Evolutionary conservation across 2,888 invertebrate genomes (phyloP), one percentile per base, ranked within the genome.

Genomic region (Synanthedon tipuliformis): DNA sequence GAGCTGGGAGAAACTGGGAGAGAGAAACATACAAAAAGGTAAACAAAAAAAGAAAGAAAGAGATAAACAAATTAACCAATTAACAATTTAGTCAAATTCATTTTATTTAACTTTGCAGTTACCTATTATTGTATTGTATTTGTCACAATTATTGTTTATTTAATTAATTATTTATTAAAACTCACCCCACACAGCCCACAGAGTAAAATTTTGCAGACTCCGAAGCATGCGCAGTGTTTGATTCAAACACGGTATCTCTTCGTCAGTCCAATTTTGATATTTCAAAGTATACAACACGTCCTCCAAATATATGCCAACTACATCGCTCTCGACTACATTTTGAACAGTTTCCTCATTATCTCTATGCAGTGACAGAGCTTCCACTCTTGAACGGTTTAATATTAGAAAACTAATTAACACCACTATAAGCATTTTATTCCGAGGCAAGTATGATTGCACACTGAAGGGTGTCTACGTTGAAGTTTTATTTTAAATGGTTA

Each of bases 131-230:
- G 18, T 23, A 23, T 23, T 23, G 18, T 23, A 23, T 23, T 23
- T 23, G 23, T 23, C 4, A 4, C 23, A 23, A 23, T 4, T 23
- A 23, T 23, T 23, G 23, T 23, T 23, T 23, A 23, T 23, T 23
- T 23, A 23, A 23, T 23, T 4, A 23, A 23, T 23, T 23, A 23
- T 23, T 34, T 34, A 8, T 8, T 34, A 34, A 34, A 34, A 81
- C 89, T 81, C 68, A 89, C 89, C 82, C 87, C 89, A 88, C 58
- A 88, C 86, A 0, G 89, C 88, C 89, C 89, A 89, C 15, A 89
- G 60, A 1, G 89, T 89, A 55, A 88, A 85, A 62, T 89, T 89
- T 60, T 85, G 81, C 59, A 89, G 66, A 50, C 71, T 71, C 4
- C 68, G 62, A 11, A 87, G 65, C 64, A 85, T 57, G n/a, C 61